phyloP scores from a whole-genome alignment of 2,113 vertebrate species.

The Leptodactylus fuscus region DNA sequence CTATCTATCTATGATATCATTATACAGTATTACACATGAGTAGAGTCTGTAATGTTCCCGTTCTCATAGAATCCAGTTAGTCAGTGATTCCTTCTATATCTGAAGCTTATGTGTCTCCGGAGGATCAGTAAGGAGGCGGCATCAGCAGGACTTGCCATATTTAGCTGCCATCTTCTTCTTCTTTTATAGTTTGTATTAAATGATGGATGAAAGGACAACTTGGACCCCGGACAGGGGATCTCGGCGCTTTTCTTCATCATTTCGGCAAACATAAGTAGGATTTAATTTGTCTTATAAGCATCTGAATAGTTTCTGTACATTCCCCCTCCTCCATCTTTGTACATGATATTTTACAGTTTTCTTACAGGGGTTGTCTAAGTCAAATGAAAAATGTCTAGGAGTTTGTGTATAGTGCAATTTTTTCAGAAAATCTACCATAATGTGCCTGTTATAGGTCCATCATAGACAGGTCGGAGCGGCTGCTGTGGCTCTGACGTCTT shows the following conservation, averaged over 20 bases:
- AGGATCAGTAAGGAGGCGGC: neutral
- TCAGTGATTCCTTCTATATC: neutral
- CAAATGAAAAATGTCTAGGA: too few relatives aligned
- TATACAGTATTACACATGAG: too few relatives aligned
- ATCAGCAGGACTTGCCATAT: neutral
- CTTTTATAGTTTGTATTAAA: slow-evolving; percentile 5
- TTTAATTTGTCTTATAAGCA: neutral
- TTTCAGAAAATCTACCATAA: too few relatives aligned
- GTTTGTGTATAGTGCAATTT: too few relatives aligned
- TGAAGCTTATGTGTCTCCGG: neutral
- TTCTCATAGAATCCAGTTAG: neutral
- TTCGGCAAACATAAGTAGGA: neutral
- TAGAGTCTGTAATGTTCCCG: too few relatives aligned
- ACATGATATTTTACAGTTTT: neutral
- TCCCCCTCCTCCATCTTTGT: neutral
- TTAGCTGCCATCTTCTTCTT: neutral
- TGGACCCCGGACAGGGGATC: neutral
- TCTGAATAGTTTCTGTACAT: neutral
- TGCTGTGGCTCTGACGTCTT: too few relatives aligned
- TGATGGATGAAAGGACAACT: slow-evolving; percentile 14
- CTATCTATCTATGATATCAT: too few relatives aligned
- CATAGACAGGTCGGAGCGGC: too few relatives aligned
- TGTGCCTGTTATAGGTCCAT: too few relatives aligned
- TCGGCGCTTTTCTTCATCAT: neutral
- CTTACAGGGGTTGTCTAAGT: too few relatives aligned